These are phyloP conservation scores for Asobara japonica DNA, from an alignment of 1,140 invertebrate species.

Conservation along the genomic window DNA sequence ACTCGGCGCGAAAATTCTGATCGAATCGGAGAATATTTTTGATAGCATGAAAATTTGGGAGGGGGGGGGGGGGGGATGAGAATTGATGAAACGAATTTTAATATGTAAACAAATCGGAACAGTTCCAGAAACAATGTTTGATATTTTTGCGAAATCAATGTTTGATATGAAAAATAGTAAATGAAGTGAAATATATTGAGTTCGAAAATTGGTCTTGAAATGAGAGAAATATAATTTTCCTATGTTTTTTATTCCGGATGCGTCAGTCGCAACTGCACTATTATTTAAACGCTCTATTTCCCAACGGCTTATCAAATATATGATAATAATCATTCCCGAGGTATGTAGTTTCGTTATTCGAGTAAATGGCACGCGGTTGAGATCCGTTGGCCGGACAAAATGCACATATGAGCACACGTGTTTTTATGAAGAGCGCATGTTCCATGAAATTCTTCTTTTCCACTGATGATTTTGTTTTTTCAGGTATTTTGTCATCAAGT, in stretches of 20 bases:
- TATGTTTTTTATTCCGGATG: constrained; percentile 23
- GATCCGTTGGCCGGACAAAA: constrained; percentile 6
- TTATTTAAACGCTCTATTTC: constrained; percentile 57
- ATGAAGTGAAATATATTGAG: neutral
- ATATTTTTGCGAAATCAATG: too few species aligned
- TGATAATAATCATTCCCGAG: constrained; percentile 28
- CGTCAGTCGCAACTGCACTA: constrained; percentile 18
- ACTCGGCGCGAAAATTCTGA: too few species aligned
- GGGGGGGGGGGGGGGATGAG: too few species aligned
- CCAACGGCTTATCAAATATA: constrained; percentile 57
- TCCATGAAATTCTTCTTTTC: constrained; percentile 5
- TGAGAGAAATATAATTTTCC: neutral
- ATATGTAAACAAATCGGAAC: too few species aligned
- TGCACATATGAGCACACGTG: neutral
- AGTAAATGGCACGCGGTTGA: constrained; percentile 41
- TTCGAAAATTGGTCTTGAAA: neutral
- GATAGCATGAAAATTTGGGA: too few species aligned
- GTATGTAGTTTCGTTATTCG: constrained; percentile 51
- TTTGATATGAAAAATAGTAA: too few species aligned
- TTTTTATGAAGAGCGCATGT: neutral
- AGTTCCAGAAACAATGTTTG: too few species aligned
- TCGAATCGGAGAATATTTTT: too few species aligned
- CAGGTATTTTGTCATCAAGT: too few species aligned
- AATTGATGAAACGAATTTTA: too few species aligned
- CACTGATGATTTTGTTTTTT: neutral